phyloP scores from a whole-genome alignment of 2,888 invertebrate genomes.

The Andrena marginata region DNA sequence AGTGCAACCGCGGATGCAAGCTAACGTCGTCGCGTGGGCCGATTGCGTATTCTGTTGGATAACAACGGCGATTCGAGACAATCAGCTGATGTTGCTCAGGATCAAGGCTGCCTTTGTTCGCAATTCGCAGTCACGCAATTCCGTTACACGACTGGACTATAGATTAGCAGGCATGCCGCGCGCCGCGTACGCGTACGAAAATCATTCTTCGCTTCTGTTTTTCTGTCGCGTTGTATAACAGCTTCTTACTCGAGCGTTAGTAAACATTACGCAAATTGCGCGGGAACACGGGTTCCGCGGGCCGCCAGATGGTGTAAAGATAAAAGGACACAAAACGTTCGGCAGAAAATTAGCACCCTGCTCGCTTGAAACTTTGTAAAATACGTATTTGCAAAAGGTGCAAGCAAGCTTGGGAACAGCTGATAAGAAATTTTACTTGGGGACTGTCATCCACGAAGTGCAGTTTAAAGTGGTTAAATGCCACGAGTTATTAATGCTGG shows the following conservation, averaged over 20 bases:
- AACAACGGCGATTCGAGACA: slow-evolving; percentile 63
- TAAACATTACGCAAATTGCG: neutral
- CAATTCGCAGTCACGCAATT: slow-evolving; percentile 45
- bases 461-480: too few species aligned
- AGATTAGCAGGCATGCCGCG: slow-evolving; percentile 17
- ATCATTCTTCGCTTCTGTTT: neutral
- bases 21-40: slow-evolving; percentile 32
- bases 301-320: neutral
- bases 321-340: too few species aligned
- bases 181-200: neutral
- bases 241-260: neutral
- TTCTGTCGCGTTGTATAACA: slow-evolving; percentile 4
- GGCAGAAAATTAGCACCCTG: too few species aligned
- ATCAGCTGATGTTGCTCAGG: slow-evolving; percentile 44
- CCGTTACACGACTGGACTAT: slow-evolving; percentile 20
- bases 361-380: too few species aligned
- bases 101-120: slow-evolving; percentile 56
- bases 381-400: too few species aligned
- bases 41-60: slow-evolving; percentile 48
- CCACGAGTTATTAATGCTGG: too few species aligned
- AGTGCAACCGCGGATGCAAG: slow-evolving; percentile 28
- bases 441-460: too few species aligned
- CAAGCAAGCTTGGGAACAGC: too few species aligned
- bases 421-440: too few species aligned
- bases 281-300: neutral